A percentile compares a stretch with the other conserved stretches of the same genome.
phyloP scores from a whole-genome alignment of 1,140 invertebrate genomes.

The Trachymyrmex cornetzi region DNA sequence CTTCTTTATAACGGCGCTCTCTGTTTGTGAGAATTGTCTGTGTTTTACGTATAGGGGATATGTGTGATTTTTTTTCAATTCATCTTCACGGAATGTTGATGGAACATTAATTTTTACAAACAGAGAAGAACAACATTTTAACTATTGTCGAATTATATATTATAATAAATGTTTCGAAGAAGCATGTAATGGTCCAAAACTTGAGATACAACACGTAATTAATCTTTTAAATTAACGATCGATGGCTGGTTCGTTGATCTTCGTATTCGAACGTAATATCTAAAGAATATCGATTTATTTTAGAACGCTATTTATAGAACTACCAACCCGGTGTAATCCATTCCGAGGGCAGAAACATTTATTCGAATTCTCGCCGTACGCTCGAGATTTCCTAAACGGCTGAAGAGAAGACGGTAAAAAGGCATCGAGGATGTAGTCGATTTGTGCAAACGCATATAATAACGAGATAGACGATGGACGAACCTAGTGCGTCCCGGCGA shows the following conservation, averaged over 20 bases:
- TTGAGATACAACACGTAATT: neutral
- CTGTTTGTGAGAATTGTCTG: conserved; percentile 23
- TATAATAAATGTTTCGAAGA: neutral
- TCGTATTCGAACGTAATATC: neutral
- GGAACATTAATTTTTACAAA: neutral
- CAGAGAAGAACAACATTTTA: neutral
- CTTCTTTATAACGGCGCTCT: conserved; percentile 23
- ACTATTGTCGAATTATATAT: neutral
- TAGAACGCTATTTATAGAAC: conserved; percentile 15
- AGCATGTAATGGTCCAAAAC: neutral
- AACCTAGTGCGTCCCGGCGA: conserved; percentile 54
- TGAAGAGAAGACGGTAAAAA: neutral
- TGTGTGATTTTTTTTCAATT: neutral
- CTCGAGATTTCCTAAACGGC: neutral
- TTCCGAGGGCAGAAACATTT: neutral
- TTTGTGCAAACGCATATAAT: neutral
- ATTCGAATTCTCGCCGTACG: neutral
- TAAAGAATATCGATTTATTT: conserved; percentile 12
- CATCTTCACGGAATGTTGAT: neutral
- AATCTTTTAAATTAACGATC: conserved; percentile 20
- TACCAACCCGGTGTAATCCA: neutral
- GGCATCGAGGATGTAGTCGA: conserved; percentile 7
- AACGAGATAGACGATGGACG: conserved; percentile 64
- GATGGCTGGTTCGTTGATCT: conserved; percentile 22
- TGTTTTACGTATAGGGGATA: neutral